phyloP scores from a whole-genome alignment of 2,113 vertebrate genomes.

The Pavo muticus region DNA sequence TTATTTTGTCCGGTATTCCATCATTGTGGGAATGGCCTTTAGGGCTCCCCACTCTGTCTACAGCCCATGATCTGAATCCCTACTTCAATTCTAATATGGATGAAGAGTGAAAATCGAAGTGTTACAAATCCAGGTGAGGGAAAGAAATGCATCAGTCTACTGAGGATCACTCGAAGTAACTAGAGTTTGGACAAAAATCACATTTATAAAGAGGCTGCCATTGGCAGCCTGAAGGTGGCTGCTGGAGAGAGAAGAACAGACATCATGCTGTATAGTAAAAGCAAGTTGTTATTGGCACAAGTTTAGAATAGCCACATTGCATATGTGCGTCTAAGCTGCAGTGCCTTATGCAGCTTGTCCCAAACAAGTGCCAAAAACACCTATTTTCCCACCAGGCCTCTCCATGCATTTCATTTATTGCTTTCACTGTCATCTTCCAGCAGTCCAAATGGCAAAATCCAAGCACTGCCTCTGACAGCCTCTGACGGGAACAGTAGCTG shows the following conservation, averaged over 20 bases:
- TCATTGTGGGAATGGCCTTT: accelerated
- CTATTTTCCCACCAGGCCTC: not conserved
- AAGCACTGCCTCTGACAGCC: not conserved
- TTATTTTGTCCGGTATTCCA: not conserved
- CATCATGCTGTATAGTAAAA: not conserved
- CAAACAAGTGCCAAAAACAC: not conserved
- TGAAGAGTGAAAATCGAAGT: not conserved
- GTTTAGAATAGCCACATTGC: not conserved
- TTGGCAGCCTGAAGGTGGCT: not conserved
- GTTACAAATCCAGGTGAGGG: not conserved
- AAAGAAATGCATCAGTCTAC: not conserved
- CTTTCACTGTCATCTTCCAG: not conserved
- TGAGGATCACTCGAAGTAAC: not conserved
- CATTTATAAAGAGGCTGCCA: not conserved
- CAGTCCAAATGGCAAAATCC: not conserved
- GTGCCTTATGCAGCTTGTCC: not conserved
- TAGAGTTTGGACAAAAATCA: not conserved
- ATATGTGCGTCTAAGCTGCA: accelerated
- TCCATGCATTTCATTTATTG: not conserved
- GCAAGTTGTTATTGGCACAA: not conserved
- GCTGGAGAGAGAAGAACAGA: not conserved
- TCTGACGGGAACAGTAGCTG: not conserved
- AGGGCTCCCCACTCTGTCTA: not conserved
- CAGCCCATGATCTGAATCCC: not conserved
- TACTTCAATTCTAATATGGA: not conserved